Percentiles rank a stretch among this genome's conserved stretches.
Evolutionary conservation across 2,113 vertebrate species (phyloP).

Genomic region (Phasianus colchicus): DNA sequence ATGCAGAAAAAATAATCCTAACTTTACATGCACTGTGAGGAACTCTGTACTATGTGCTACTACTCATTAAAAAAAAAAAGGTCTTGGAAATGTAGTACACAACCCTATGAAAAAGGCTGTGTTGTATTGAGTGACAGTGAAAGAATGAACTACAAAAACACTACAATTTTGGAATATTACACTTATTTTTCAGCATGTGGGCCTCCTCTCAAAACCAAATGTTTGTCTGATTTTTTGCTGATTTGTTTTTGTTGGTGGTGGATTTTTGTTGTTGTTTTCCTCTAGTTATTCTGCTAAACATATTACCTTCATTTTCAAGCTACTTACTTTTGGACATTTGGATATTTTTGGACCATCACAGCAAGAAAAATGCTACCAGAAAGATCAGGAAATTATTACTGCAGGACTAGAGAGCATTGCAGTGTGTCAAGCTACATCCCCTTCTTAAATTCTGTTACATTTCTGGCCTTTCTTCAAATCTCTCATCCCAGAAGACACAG

Average conservation of each 20-base stretch:
- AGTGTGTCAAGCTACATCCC: not conserved
- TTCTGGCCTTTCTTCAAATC: not conserved
- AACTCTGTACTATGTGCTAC: not conserved
- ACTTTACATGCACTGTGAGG: not conserved
- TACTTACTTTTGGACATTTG: not conserved
- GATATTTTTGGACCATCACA: not conserved
- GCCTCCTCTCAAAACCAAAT: not conserved
- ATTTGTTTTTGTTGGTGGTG: no score
- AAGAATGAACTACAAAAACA: not conserved
- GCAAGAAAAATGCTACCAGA: not conserved
- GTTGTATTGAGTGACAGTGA: not conserved
- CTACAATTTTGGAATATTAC: not conserved
- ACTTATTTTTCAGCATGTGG: not conserved
- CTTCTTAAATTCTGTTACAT: not conserved
- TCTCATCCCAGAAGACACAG: not conserved
- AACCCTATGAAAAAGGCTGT: not conserved
- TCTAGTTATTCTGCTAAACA: not conserved
- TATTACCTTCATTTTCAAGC: not conserved
- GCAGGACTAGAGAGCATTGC: not conserved
- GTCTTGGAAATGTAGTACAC: not conserved
- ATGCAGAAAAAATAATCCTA: not conserved
- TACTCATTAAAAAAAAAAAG: not conserved
- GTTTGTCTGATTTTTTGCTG: accelerated
- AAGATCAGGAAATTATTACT: not conserved
- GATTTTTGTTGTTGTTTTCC: not conserved